Evolutionary conservation across 2,797 vertebrate species (phyloP).

Genomic region (Caiman crocodilus): DNA sequence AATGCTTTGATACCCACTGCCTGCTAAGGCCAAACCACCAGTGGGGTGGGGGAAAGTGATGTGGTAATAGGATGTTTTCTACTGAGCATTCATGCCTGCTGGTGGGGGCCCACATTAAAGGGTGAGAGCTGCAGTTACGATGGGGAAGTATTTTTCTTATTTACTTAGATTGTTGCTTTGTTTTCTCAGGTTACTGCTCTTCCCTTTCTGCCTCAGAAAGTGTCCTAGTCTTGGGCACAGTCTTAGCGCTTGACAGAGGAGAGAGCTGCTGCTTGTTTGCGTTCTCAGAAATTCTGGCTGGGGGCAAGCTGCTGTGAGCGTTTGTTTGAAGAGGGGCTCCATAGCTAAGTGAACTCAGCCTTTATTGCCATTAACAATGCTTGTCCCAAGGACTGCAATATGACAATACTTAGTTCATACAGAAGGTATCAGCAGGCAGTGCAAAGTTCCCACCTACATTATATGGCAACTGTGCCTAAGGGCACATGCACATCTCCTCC

Average conservation of each 20-base stretch:
- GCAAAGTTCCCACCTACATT: background rate
- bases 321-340: background rate
- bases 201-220: background rate
- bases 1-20: background rate
- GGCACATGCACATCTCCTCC: too few species aligned
- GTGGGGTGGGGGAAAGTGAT: background rate
- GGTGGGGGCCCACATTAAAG: background rate
- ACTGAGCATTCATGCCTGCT: background rate
- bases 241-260: too few species aligned
- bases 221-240: background rate
- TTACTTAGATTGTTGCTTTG: background rate
- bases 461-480: too few species aligned
- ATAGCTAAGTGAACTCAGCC: background rate
- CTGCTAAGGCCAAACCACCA: too few species aligned
- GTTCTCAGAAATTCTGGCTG: background rate
- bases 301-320: background rate
- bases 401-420: background rate
- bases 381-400: background rate
- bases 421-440: too few species aligned
- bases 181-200: background rate
- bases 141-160: background rate
- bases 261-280: too few species aligned
- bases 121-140: background rate
- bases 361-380: background rate
- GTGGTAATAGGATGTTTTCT: background rate